Evolutionary conservation across 2,797 vertebrate genomes (phyloP), one percentile per base, ranked within the genome.

Genomic region (Prunella strophiata): DNA sequence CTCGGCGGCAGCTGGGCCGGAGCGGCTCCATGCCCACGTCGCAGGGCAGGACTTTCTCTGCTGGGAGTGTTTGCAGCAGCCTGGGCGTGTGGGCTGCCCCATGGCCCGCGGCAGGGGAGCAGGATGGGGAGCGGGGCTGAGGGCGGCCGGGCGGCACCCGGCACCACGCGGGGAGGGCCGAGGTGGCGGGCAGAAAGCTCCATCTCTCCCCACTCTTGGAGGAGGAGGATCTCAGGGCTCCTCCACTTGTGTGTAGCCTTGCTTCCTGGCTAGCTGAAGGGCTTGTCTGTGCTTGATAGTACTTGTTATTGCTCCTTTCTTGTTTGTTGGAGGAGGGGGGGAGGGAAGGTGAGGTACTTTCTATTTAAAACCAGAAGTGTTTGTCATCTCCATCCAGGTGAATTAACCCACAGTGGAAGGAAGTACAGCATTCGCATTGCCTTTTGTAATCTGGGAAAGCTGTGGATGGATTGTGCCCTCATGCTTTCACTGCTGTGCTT

Each of bases 201-300:
- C 0, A 2, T 45, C 16, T 59, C 30, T 89, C n/a, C 25, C 55
- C 0, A 0, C 8, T 42, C 87, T 54, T 29, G 32, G 36, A 85
- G 63, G 36, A 67, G 84, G 40, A 62, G 29, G 61, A 76, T 82
- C 67, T 88, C 2, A 0, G 43, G 17, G 42, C 30, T 70, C 19
- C 48, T 70, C 19, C 48, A 7, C 63, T 94, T 88, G 43, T 42
- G 51, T 19, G 17, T 72, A 94, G 82, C 74, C 48, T 86, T 80
- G 57, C 91, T 96, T 91, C 85, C 85, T 80, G 88, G 85, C 74
- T 94, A 57, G 59, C 77, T 73, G 50, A 78, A 91, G 80, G 89
- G 71, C 96, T 95, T 93, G 88, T 87, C 94, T 88, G 85, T 96
- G 67, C 93, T 94, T 95, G 96, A 96, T 17, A 76, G 89, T 48